phyloP scores from a whole-genome alignment of 2,888 invertebrate species.

The Lasioglossum calceatum region DNA sequence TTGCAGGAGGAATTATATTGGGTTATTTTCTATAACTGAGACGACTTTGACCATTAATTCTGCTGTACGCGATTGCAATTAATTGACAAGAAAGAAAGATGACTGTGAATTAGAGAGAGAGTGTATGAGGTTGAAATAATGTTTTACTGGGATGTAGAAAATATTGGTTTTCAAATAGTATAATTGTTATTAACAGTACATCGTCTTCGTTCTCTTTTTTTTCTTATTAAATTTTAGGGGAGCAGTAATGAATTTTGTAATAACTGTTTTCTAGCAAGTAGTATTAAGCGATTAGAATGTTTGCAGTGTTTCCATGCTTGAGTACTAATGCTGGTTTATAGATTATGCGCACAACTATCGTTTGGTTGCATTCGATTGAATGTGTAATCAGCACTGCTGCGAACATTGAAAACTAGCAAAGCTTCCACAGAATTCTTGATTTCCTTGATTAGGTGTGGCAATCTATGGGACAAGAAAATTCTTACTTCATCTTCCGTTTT shows the following conservation, averaged over 20 bases:
- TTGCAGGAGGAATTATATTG: slow-evolving; percentile 27
- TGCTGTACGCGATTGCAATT: neutral
- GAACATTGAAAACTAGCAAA: neutral
- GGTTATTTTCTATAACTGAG: slow-evolving; percentile 22
- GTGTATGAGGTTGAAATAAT: slow-evolving; percentile 7
- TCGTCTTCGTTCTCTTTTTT: neutral
- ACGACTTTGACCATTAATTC: slow-evolving; percentile 3
- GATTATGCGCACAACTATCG: slow-evolving; percentile 43
- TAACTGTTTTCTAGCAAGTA: slow-evolving; percentile 38
- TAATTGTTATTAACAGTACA: neutral
- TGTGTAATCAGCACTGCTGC: neutral
- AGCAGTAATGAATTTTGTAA: neutral
- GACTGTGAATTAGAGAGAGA: neutral
- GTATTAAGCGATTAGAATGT: slow-evolving; percentile 8
- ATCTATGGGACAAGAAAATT: slow-evolving; percentile 10
- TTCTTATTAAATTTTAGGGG: neutral
- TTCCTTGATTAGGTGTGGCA: slow-evolving; percentile 1
- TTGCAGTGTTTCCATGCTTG: slow-evolving; percentile 22
- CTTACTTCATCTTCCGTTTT: neutral
- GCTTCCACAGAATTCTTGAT: slow-evolving; percentile 25
- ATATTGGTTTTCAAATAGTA: slow-evolving; percentile 5
- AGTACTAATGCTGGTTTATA: slow-evolving; percentile 16
- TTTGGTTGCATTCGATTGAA: slow-evolving; percentile 19
- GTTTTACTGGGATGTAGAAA: neutral
- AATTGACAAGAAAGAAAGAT: slow-evolving; percentile 3